phyloP scores from a whole-genome alignment of 2,797 vertebrate species.

The Cyclopterus lumpus region DNA sequence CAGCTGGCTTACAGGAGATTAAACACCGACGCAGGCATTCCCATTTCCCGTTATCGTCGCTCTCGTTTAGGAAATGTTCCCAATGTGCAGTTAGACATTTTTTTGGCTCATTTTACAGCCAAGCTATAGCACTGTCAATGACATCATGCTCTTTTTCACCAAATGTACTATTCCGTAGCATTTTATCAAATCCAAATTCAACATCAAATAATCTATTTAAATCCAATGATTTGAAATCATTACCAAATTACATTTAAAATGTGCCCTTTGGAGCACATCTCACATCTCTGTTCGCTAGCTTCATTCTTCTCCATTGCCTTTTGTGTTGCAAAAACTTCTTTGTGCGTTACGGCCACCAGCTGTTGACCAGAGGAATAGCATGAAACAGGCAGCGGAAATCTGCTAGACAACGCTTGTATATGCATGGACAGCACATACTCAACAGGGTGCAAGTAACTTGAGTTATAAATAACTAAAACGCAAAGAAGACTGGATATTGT shows the following conservation, averaged over 20 bases:
- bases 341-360: too few relatives aligned
- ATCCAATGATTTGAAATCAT: background rate
- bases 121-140: background rate
- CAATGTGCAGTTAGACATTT: background rate
- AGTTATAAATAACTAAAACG: background rate
- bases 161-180: background rate
- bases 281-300: too few relatives aligned
- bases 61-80: slow-evolving; percentile 6
- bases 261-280: background rate
- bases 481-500: background rate
- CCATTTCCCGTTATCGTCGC: background rate
- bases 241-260: background rate
- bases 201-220: background rate
- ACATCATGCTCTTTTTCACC: background rate
- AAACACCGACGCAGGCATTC: background rate
- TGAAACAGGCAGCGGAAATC: background rate
- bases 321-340: background rate
- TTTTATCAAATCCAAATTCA: background rate
- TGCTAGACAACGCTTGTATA: background rate
- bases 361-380: background rate
- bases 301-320: background rate
- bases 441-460: background rate
- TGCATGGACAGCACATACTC: background rate
- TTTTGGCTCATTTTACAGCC: background rate
- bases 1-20: slow-evolving; percentile 59